Evolutionary conservation across 2,888 invertebrate species (phyloP).

Genomic region (Apamea crenata): DNA sequence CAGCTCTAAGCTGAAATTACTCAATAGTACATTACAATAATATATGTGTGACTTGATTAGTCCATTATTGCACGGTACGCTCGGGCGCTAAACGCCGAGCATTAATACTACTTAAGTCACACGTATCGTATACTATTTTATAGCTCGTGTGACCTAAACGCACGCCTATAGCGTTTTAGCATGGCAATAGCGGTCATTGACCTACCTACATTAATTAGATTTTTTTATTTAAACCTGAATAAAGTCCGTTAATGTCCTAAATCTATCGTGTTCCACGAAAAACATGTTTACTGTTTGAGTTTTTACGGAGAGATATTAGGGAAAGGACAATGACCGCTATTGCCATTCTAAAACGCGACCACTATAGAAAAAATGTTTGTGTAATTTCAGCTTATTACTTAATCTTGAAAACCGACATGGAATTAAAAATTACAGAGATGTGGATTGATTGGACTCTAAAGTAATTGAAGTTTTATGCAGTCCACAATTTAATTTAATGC

Average conservation of each 20-base stretch:
- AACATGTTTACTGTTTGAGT: background rate
- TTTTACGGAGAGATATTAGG: background rate
- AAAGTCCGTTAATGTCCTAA: background rate
- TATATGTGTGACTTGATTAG: background rate
- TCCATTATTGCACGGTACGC: background rate
- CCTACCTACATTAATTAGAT: background rate
- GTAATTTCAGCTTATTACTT: background rate
- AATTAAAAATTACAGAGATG: background rate
- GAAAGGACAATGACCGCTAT: background rate
- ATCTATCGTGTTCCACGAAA: background rate
- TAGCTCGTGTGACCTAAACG: background rate
- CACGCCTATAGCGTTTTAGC: background rate
- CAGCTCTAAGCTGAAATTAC: background rate
- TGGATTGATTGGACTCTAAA: background rate
- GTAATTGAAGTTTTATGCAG: background rate
- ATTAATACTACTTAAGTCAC: background rate
- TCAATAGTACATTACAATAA: background rate
- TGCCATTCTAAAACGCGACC: background rate
- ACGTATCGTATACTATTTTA: background rate
- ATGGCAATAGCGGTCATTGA: background rate
- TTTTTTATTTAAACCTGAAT: background rate
- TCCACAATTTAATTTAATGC: no score
- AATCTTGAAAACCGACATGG: background rate
- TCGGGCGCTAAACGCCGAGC: background rate
- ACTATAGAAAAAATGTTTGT: background rate